A percentile compares a stretch with the other conserved stretches of the same genome.
Conservation (phyloP, 2,797 vertebrate genomes). For the Sebastes diaconus region DNA sequence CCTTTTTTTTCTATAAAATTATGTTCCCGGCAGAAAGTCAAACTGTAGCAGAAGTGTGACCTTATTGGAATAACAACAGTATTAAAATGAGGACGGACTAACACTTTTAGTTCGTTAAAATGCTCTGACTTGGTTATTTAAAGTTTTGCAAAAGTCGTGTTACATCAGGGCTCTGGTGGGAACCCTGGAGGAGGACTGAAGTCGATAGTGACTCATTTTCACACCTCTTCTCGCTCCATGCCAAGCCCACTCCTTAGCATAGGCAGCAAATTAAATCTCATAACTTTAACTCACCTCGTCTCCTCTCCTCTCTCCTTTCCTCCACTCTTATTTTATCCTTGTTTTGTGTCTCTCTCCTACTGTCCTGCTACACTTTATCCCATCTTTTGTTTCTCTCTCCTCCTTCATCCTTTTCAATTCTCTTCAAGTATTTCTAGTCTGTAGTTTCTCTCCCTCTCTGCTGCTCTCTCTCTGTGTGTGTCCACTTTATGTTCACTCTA, state of each 20-base stretch:
- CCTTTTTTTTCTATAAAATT: neutral
- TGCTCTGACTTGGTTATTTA: constrained; percentile 20
- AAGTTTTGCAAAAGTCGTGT: constrained; percentile 36
- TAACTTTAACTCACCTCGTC: constrained; percentile 9
- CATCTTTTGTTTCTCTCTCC: neutral
- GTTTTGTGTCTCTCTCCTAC: neutral
- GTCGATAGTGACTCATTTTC: constrained; percentile 52
- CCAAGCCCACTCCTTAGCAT: constrained; percentile 39
- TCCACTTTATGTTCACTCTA: neutral
- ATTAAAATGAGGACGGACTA: neutral
- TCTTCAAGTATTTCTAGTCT: neutral
- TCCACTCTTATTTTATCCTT: neutral
- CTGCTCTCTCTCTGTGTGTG: neutral
- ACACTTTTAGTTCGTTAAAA: constrained; percentile 27
- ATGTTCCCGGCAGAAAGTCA: neutral
- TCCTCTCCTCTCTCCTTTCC: neutral
- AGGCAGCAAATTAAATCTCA: constrained; percentile 31
- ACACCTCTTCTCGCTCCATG: constrained; percentile 39
- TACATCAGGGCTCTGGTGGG: constrained; percentile 28
- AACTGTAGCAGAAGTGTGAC: neutral
- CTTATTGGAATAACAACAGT: constrained; percentile 6
- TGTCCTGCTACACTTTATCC: neutral
- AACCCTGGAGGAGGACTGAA: constrained; percentile 48
- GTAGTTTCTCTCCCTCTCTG: too few relatives aligned
- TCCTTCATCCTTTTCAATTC: neutral